Evolutionary conservation across 2,113 vertebrate genomes (phyloP), one percentile per base, ranked within the genome.

Genomic region (Sapayoa aenigma): DNA sequence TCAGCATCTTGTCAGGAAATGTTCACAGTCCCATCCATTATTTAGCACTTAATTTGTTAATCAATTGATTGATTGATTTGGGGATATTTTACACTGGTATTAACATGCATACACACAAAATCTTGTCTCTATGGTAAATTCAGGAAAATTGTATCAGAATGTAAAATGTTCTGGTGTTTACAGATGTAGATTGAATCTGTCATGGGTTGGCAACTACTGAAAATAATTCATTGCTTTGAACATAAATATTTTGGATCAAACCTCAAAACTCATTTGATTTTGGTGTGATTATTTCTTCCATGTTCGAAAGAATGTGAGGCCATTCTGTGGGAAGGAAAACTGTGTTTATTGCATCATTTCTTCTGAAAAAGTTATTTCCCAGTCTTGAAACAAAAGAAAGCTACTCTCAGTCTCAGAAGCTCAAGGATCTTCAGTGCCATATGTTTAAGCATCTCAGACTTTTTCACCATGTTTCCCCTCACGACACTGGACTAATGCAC

Each of bases 31-130:
- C 77, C 80, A 97, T 98, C 84, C 82, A 97, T 98, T 98, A 97
- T 97, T 97, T 97, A 97, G 93, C 75, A 98, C 89, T 97, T 97
- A 97, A 98, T 98, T 97, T 97, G 96, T 97, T 98, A 97, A 98
- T 98, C 55, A 69, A 97, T 97, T 98, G 94, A 97, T 97, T 75
- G 74, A 97, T 97, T 97, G 96, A 97, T 97, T 96, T 93, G 95
- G 83, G 75, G 44, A 86, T 89, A 96, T 97, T 97, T 96, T 94
- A 94, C 73, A 96, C 59, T 67, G 55, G 66, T 76, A 97, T 97
- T 97, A 97, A 76, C 71, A 96, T 50, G 67, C 28, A 2, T 28
- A 67, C 33, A 59, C 69, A 81, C 60, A 93, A 96, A 95, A 65
- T 86, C 74, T 92, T 89, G 69, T 97, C 74, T 95, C 75, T 94